Evolutionary conservation across 1,140 invertebrate genomes (phyloP), one percentile per base, ranked within the genome.

Genomic region (Telenomus remus): DNA sequence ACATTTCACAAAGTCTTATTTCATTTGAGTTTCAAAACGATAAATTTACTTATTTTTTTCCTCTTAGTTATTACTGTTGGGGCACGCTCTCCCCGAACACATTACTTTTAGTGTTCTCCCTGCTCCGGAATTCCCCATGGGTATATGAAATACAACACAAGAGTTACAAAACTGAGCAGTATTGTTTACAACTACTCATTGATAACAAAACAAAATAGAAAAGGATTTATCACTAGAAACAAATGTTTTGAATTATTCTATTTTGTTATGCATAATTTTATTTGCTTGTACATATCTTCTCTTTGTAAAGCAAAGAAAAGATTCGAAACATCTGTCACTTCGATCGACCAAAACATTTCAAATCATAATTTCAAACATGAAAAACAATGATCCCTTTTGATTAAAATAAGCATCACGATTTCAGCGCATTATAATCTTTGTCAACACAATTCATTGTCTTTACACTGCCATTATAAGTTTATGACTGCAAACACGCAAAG

Each of bases 81-180:
- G 50, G 39, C 59, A 56, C 51, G 63, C 56, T 48, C 59, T 63
- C 59, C 46, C 57, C 46, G 44, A 63, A 71, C 68, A 57, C 59
- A 71, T 71, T 71, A 71, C 53, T 71, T 51, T 71, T 63, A 63
- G 57, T 63, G 68, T 51, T 69, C 55, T 13, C 47, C 53, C 10
- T 49, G 55, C 51, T 16, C 13, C 33, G 8, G 27, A 44, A 46
- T 50, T 39, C 51, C 59, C 59, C 68, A 51, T 39, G 42, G 13
- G 56, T 8, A 12, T 27, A 19, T n/a, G 16, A 43, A 54, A 55
- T 53, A 16, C 57, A 59, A 33, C 34, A 54, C 42, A 60, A 54
- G 59, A 39, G 9, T 4, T 39, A 39, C 59, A 57, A 69, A 69
- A 69, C 60, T 68, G 57, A 47, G 59, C 59, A 59, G 13, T 12